Evolutionary conservation across 2,797 vertebrate species (phyloP).

Genomic region (Tokudaia tokunoshimensis): DNA sequence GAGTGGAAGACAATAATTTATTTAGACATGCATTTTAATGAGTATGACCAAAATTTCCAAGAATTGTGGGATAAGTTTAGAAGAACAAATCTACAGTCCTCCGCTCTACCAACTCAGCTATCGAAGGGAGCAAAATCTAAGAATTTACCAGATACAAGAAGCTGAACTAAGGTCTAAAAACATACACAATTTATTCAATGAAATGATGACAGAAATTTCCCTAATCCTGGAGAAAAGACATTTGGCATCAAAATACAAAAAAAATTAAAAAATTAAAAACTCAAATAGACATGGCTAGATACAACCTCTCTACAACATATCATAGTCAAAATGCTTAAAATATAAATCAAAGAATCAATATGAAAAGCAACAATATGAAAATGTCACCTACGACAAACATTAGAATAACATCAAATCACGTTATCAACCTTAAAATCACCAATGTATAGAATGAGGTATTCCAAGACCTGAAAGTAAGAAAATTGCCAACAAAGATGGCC

Average conservation of each 20-base stretch:
- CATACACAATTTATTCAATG: neutral
- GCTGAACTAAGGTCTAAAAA: neutral
- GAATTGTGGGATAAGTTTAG: neutral
- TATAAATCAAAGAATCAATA: neutral
- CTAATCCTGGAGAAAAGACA: neutral
- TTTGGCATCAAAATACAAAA: neutral
- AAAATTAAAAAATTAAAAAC: neutral
- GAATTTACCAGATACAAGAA: neutral
- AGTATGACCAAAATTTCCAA: neutral
- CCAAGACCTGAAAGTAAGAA: neutral
- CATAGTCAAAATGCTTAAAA: neutral
- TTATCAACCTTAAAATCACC: neutral
- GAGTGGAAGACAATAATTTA: neutral
- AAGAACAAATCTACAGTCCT: neutral
- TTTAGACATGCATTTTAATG: neutral
- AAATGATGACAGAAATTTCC: neutral
- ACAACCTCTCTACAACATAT: neutral
- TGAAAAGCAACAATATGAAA: neutral
- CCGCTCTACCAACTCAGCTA: no score
- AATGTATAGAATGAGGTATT: neutral
- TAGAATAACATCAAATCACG: neutral
- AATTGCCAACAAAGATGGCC: neutral
- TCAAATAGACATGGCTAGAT: neutral
- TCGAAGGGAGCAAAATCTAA: neutral
- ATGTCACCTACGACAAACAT: neutral